These are phyloP conservation scores for Uromys caudimaculatus DNA, from an alignment of 2,797 vertebrate genomes.

Conservation along the genomic window DNA sequence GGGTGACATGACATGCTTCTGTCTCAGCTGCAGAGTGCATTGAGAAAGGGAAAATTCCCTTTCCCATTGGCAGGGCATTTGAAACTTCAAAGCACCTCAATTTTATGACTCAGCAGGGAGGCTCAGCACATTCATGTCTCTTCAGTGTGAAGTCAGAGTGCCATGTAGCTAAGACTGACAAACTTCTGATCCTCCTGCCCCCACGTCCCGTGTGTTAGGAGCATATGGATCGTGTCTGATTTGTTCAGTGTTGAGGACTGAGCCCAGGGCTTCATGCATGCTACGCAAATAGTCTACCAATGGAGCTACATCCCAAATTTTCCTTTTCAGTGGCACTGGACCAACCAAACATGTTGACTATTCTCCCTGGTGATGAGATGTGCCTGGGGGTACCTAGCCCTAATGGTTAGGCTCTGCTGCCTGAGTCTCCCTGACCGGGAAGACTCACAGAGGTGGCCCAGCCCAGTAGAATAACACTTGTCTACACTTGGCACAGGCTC, in stretches of 20 bases:
- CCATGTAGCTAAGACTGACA: neutral
- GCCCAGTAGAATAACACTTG: neutral
- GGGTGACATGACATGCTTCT: neutral
- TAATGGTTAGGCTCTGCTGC: neutral
- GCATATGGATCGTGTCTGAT: neutral
- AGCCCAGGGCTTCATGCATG: neutral
- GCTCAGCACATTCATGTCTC: neutral
- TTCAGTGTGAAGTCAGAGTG: neutral
- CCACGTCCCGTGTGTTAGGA: neutral
- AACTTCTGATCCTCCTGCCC: neutral
- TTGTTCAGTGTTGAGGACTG: neutral
- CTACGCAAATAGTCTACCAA: neutral
- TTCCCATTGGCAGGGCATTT: neutral
- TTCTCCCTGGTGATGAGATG: neutral
- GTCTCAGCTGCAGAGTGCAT: neutral
- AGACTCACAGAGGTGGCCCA: neutral
- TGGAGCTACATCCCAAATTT: neutral
- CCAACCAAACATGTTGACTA: neutral
- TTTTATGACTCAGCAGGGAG: neutral
- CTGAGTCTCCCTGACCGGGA: neutral
- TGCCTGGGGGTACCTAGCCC: neutral
- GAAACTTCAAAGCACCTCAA: neutral
- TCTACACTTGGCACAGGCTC: neutral
- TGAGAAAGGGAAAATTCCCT: neutral
- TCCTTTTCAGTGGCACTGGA: neutral